Evolutionary conservation across 1,140 invertebrate species (phyloP).

Genomic region (Tetragnatha versicolor): DNA sequence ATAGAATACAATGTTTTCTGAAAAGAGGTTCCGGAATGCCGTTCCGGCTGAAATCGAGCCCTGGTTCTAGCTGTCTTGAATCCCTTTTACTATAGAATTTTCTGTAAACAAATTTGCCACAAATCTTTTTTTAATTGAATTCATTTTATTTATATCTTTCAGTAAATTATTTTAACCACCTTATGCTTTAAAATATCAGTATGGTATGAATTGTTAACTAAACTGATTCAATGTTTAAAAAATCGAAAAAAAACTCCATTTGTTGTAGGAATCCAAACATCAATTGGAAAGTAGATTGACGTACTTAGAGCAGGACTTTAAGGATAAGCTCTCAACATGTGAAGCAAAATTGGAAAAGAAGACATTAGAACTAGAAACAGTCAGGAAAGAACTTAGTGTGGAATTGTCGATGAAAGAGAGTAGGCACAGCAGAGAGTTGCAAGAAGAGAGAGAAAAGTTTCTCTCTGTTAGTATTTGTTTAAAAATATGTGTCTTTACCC

Average conservation of each 20-base stretch:
- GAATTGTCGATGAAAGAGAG: conserved; percentile 63
- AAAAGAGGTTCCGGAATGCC: too few relatives aligned
- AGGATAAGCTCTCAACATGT: conserved; percentile 67
- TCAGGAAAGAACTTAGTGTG: conserved; percentile 65
- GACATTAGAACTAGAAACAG: conserved; percentile 64
- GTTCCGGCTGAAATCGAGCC: too few relatives aligned
- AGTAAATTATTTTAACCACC: too few relatives aligned
- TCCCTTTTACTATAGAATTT: too few relatives aligned
- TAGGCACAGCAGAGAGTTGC: conserved; percentile 64
- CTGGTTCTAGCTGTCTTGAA: too few relatives aligned
- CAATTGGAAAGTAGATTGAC: conserved; percentile 69
- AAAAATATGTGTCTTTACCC: background rate
- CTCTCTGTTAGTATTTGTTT: conserved; percentile 61
- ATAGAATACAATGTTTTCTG: too few relatives aligned
- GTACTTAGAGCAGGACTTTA: conserved; percentile 67
- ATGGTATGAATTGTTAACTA: too few relatives aligned
- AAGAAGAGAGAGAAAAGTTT: conserved; percentile 65
- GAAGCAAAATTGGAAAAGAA: conserved; percentile 65
- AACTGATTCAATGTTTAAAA: too few relatives aligned
- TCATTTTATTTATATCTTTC: too few relatives aligned
- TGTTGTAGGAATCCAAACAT: conserved; percentile 61
- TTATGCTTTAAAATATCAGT: too few relatives aligned
- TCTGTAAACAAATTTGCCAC: too few relatives aligned
- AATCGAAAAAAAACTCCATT: conserved; percentile 29
- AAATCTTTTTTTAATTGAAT: too few relatives aligned